A percentile compares a stretch with the other conserved stretches of the same genome.
These are phyloP conservation scores for Malurus leucopterus DNA, from an alignment of 2,797 vertebrate genomes.

Conservation along the genomic window DNA sequence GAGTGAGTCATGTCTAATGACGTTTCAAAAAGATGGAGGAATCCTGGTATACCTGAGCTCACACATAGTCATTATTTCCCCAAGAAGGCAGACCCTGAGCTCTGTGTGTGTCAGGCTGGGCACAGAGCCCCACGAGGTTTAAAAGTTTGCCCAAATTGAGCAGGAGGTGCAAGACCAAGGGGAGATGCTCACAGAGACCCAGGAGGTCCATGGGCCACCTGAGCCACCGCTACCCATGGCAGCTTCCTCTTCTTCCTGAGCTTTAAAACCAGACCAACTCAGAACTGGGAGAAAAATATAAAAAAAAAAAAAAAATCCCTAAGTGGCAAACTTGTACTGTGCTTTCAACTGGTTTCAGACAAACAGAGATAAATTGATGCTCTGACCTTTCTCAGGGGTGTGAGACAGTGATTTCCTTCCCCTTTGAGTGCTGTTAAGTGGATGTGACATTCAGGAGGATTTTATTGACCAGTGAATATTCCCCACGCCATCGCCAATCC, in stretches of 20 bases:
- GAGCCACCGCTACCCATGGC: not conserved
- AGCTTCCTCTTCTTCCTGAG: not conserved
- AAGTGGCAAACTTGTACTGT: not conserved
- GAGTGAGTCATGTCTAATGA: not conserved
- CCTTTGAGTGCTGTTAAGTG: not conserved
- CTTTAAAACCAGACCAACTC: not conserved
- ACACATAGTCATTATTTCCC: not conserved
- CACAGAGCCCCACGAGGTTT: not conserved
- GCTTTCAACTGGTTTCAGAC: not conserved
- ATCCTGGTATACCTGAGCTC: not conserved
- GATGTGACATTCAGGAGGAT: not conserved
- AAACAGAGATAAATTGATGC: not conserved
- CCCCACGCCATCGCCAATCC: not conserved
- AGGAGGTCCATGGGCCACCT: accelerated
- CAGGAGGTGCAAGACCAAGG: not conserved
- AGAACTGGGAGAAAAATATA: not conserved
- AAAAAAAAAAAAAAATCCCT: not conserved
- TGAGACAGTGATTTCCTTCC: not conserved
- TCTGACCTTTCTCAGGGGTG: not conserved
- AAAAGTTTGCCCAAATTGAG: not conserved
- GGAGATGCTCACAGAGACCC: not conserved
- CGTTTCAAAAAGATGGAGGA: not conserved
- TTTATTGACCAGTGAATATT: not conserved
- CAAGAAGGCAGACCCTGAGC: not conserved
- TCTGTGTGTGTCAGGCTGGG: not conserved